Conservation (phyloP, 2,113 vertebrate species). For the Eubucco bourcierii region DNA sequence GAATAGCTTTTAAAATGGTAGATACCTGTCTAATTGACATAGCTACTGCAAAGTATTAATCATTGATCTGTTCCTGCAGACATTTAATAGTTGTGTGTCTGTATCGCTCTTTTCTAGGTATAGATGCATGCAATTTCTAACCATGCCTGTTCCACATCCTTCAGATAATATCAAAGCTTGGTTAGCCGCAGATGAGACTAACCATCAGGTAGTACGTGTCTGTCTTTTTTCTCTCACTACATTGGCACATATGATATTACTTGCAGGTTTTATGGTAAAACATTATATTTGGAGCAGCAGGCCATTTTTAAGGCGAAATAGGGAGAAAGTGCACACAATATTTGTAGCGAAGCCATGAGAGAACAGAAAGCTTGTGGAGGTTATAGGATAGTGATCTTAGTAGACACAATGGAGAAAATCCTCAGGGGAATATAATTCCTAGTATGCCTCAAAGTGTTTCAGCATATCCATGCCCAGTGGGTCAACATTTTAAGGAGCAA, state of each 20-base stretch:
- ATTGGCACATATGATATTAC: neutral
- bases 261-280: fast-evolving
- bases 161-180: constrained; percentile 40
- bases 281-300: neutral
- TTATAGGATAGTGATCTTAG: neutral
- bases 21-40: neutral
- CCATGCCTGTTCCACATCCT: constrained; percentile 39
- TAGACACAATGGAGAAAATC: neutral
- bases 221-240: neutral
- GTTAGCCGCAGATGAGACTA: constrained; percentile 13
- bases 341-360: neutral
- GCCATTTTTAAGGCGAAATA: neutral
- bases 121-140: constrained; percentile 21
- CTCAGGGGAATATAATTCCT: neutral
- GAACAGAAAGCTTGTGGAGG: neutral
- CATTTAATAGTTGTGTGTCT: fast-evolving
- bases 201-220: constrained; percentile 2
- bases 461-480: neutral
- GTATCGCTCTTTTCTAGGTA: neutral
- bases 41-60: neutral
- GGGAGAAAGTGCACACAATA: neutral
- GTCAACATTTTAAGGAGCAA: neutral
- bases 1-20: neutral
- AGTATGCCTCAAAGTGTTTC: neutral
- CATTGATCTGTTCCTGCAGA: neutral